These are phyloP conservation scores for Mactromeris polynyma DNA, from an alignment of 2,888 invertebrate genomes.

Conservation along the genomic window DNA sequence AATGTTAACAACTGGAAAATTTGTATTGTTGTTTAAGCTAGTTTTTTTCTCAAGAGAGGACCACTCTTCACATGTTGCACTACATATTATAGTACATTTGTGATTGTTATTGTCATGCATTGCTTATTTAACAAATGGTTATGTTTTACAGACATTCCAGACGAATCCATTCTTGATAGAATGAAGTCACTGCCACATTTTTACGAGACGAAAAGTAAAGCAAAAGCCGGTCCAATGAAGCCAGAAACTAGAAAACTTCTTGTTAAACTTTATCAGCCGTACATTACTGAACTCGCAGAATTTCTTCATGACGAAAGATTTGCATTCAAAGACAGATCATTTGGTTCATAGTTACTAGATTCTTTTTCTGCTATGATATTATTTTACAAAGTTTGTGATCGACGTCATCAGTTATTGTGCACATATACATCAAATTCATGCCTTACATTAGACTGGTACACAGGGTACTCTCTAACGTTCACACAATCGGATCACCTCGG, in stretches of 20 bases:
- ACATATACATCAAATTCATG: no score
- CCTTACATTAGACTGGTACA: no score
- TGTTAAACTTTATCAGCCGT: conserved; percentile 53
- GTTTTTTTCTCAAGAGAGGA: no score
- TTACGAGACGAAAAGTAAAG: conserved; percentile 44
- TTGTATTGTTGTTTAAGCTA: no score
- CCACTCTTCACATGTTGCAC: no score
- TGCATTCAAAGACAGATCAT: conserved; percentile 51
- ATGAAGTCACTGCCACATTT: conserved; percentile 46
- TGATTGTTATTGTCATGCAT: background rate
- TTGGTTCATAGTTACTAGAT: background rate
- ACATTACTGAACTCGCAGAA: conserved; percentile 43
- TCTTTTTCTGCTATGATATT: background rate
- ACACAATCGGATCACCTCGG: no score
- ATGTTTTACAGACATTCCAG: conserved; percentile 39
- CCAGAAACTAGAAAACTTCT: conserved; percentile 37
- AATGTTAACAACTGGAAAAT: no score
- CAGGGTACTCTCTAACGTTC: no score
- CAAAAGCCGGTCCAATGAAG: conserved; percentile 43
- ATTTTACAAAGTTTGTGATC: background rate
- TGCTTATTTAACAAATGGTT: background rate
- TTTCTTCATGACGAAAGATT: conserved; percentile 51
- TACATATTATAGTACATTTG: background rate
- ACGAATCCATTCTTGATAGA: conserved; percentile 11
- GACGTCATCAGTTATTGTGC: background rate